phyloP scores from a whole-genome alignment of 2,888 invertebrate genomes.

The Dicyrtomina minuta region DNA sequence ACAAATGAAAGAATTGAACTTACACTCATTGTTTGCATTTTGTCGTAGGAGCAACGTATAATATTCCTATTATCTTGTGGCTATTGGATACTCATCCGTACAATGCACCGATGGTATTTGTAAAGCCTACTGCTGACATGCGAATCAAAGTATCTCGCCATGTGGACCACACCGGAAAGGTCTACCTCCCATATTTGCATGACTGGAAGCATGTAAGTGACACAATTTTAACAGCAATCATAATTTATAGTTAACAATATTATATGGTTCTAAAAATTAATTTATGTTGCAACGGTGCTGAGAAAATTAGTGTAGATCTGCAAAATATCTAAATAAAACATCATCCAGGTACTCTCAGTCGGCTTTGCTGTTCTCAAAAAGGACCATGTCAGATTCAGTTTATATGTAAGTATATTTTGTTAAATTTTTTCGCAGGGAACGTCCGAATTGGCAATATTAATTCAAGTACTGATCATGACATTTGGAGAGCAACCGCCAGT shows the following conservation, averaged over 20 bases:
- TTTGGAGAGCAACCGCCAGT: slow-evolving; percentile 97
- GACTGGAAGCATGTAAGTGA: slow-evolving; percentile 78
- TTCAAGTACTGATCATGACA: slow-evolving; percentile 85
- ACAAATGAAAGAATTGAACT: too few relatives aligned
- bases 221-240: background rate
- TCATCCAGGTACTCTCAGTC: too few relatives aligned
- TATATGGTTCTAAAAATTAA: too few relatives aligned
- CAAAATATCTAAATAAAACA: background rate
- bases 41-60: slow-evolving; percentile 72
- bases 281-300: background rate
- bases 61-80: slow-evolving; percentile 96
- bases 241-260: too few relatives aligned
- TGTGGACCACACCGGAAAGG: slow-evolving; percentile 92
- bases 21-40: background rate
- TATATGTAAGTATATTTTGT: slow-evolving; percentile 41
- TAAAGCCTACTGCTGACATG: slow-evolving; percentile 87
- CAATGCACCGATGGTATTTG: slow-evolving; percentile 81
- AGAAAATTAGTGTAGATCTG: background rate
- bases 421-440: slow-evolving; percentile 52
- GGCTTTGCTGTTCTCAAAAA: background rate
- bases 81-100: slow-evolving; percentile 95
- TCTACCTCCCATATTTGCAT: slow-evolving; percentile 93
- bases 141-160: slow-evolving; percentile 89
- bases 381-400: too few relatives aligned
- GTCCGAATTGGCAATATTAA: slow-evolving; percentile 83